These are phyloP conservation scores for Pseudorhiza aurosa DNA, from an alignment of 30 jellyfish, hydroid and myxozoan genomes.

Conservation along the genomic window DNA sequence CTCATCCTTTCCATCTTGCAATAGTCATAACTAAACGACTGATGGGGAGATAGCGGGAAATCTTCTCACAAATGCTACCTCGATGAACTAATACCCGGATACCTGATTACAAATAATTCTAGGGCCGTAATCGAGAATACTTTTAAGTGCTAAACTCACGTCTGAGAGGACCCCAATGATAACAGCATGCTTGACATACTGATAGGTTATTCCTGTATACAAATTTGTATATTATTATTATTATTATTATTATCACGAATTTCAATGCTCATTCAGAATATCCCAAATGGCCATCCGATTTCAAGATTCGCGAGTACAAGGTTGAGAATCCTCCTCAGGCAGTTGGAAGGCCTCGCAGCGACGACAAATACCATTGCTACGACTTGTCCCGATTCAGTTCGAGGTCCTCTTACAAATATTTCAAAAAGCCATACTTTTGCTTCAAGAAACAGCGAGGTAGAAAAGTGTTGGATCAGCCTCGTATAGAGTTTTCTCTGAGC, in stretches of 20 bases:
- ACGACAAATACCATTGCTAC: conserved; percentile 25
- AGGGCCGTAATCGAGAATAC: too few species aligned
- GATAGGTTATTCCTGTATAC: too few species aligned
- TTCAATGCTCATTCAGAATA: background rate
- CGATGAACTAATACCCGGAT: too few species aligned
- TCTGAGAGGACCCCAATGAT: too few species aligned
- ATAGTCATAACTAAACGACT: too few species aligned
- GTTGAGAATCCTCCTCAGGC: conserved; percentile 41
- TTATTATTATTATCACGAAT: background rate
- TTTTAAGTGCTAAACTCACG: too few species aligned
- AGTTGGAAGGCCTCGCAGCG: conserved; percentile 23
- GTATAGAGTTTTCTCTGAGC: conserved; percentile 17
- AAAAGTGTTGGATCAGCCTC: conserved; percentile 5
- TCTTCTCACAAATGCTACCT: too few species aligned
- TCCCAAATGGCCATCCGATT: conserved; percentile 60
- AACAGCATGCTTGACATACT: too few species aligned
- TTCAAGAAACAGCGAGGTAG: conserved; percentile 32
- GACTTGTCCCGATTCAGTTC: conserved; percentile 51
- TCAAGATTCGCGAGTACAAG: conserved; percentile 31
- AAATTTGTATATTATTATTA: too few species aligned
- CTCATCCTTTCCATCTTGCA: too few species aligned
- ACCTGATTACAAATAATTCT: too few species aligned
- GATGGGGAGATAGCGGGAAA: too few species aligned
- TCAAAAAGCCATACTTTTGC: conserved; percentile 57
- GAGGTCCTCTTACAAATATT: conserved; percentile 9